phyloP scores from a whole-genome alignment of 2,888 invertebrate genomes.

The Acrobasis suavella region DNA sequence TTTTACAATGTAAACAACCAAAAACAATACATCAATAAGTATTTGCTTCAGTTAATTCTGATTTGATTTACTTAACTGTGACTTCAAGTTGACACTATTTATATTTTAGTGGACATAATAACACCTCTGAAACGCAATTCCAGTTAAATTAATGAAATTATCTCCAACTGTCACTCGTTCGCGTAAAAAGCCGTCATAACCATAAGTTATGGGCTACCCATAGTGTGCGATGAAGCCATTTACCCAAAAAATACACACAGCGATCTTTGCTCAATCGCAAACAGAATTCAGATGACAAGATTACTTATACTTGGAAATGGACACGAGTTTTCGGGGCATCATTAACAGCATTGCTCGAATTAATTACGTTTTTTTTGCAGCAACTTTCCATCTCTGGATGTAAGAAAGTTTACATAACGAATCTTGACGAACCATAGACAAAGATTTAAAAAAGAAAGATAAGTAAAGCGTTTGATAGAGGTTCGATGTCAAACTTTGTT shows the following conservation, averaged over 20 bases:
- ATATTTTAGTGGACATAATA: background rate
- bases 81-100: background rate
- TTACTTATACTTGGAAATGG: slow-evolving; percentile 79
- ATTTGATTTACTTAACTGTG: too few species aligned
- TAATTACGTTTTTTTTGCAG: slow-evolving; percentile 60
- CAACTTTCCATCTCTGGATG: background rate
- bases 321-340: slow-evolving; percentile 63
- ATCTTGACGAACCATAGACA: background rate
- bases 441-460: background rate
- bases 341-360: slow-evolving; percentile 76
- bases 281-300: slow-evolving; percentile 72
- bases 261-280: slow-evolving; percentile 62
- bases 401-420: background rate
- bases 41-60: too few species aligned
- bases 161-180: slow-evolving; percentile 42
- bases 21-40: too few species aligned
- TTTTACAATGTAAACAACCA: too few species aligned
- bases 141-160: slow-evolving; percentile 53
- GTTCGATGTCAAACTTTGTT: background rate
- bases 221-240: slow-evolving; percentile 76
- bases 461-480: background rate
- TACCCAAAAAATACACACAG: slow-evolving; percentile 65
- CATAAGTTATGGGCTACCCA: slow-evolving; percentile 56
- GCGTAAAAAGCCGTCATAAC: slow-evolving; percentile 62
- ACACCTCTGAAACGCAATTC: background rate